Percentiles rank a stretch among this genome's conserved stretches.
Evolutionary conservation across 1,140 invertebrate genomes (phyloP).

Genomic region (Ridgeia piscesae): DNA sequence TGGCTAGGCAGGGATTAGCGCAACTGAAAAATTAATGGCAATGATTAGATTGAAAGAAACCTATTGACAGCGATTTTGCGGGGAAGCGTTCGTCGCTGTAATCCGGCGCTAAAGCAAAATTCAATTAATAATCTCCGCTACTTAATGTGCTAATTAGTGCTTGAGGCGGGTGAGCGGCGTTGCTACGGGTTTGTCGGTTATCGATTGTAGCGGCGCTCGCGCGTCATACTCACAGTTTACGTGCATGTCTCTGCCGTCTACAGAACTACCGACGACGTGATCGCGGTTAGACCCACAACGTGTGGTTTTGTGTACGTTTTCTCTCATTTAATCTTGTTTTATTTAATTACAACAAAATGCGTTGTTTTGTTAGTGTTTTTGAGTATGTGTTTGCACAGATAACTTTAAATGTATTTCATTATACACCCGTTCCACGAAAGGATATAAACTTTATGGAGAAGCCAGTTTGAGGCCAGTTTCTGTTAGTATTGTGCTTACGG

Average conservation of each 20-base stretch:
- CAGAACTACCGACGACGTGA: not conserved
- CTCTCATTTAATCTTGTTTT: not conserved
- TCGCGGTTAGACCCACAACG: not conserved
- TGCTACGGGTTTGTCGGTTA: not conserved
- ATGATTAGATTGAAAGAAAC: slow-evolving; percentile 6
- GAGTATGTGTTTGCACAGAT: too few relatives aligned
- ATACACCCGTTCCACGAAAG: too few relatives aligned
- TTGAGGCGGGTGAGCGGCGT: not conserved
- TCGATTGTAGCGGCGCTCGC: not conserved
- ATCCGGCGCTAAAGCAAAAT: not conserved
- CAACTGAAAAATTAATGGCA: not conserved
- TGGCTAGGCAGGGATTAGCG: not conserved
- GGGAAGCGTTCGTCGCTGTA: not conserved
- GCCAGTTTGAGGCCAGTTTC: too few relatives aligned
- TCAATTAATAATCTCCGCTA: slow-evolving; percentile 1
- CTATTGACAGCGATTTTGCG: not conserved
- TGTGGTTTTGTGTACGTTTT: not conserved
- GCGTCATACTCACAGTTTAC: not conserved
- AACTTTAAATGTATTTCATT: too few relatives aligned
- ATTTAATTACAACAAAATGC: too few relatives aligned
- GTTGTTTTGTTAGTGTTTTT: too few relatives aligned
- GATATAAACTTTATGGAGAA: too few relatives aligned
- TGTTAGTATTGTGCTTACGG: too few relatives aligned
- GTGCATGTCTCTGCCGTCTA: not conserved
- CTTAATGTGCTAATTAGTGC: not conserved